Conservation (phyloP, 1,140 invertebrate species). For the Papilio dardanus region DNA sequence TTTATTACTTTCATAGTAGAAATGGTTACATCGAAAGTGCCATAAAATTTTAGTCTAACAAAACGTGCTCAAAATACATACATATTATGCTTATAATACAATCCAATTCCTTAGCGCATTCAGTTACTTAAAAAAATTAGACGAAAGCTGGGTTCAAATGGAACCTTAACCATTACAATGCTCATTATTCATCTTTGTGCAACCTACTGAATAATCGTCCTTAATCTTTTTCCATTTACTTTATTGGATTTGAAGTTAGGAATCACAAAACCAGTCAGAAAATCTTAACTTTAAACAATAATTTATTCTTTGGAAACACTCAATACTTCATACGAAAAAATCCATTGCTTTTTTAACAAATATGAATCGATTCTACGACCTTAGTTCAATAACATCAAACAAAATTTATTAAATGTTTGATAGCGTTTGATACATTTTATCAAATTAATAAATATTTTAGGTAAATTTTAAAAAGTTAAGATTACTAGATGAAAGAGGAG, state of each 20-base stretch:
- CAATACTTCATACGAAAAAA: background rate
- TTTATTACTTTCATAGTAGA: background rate
- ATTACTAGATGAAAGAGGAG: background rate
- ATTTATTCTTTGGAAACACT: background rate
- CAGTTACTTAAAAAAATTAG: no score
- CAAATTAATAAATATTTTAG: background rate
- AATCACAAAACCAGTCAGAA: background rate
- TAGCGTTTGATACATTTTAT: background rate
- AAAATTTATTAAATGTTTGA: background rate
- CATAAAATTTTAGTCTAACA: constrained; percentile 3
- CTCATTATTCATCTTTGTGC: no score
- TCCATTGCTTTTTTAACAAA: background rate
- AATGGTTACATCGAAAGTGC: constrained; percentile 7
- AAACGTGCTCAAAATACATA: constrained; percentile 8
- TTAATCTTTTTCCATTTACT: background rate
- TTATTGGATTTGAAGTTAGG: background rate
- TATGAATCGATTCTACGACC: constrained; percentile 4
- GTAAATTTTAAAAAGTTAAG: background rate
- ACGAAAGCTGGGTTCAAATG: no score
- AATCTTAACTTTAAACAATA: background rate
- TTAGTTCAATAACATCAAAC: background rate
- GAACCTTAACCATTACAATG: no score
- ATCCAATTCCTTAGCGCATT: constrained; percentile 29
- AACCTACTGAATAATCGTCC: no score
- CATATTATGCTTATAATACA: background rate